Evolutionary conservation across 2,888 invertebrate species (phyloP).

Genomic region (Drosophila multiciliata): DNA sequence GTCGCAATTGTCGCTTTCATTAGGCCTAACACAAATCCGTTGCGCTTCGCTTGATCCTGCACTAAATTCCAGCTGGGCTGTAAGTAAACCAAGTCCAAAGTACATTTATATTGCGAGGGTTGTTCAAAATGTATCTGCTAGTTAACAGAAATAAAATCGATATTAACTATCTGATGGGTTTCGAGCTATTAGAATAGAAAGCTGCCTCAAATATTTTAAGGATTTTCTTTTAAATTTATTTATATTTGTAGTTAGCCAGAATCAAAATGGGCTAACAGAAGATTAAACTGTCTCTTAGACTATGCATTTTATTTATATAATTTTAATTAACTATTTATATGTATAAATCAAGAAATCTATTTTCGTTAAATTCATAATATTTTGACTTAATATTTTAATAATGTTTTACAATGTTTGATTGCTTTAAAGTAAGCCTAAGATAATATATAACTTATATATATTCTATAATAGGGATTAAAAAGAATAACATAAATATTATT

Average conservation of each 20-base stretch:
- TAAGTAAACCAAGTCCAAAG: slow-evolving; percentile 32
- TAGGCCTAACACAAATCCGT: slow-evolving; percentile 59
- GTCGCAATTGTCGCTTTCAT: slow-evolving; percentile 64
- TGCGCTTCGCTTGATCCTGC: slow-evolving; percentile 54
- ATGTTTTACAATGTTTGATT: too few species aligned
- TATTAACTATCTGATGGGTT: background rate
- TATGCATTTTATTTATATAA: background rate
- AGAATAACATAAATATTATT: background rate
- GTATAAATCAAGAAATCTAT: too few species aligned
- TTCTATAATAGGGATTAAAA: background rate
- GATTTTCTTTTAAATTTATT: background rate
- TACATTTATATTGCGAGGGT: slow-evolving; percentile 31
- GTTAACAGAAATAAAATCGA: background rate
- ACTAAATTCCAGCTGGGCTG: slow-evolving; percentile 41
- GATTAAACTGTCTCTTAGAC: background rate
- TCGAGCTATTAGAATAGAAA: rapidly evolving
- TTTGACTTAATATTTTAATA: too few species aligned
- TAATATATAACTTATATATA: too few species aligned
- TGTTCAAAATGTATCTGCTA: background rate
- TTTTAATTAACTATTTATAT: background rate
- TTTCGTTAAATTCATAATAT: too few species aligned
- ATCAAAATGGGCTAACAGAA: background rate
- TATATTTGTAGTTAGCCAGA: background rate
- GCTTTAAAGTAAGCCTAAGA: too few species aligned
- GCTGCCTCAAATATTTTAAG: background rate